Evolutionary conservation across 2,113 vertebrate species (phyloP).

Genomic region (Ammodytes dubius): DNA sequence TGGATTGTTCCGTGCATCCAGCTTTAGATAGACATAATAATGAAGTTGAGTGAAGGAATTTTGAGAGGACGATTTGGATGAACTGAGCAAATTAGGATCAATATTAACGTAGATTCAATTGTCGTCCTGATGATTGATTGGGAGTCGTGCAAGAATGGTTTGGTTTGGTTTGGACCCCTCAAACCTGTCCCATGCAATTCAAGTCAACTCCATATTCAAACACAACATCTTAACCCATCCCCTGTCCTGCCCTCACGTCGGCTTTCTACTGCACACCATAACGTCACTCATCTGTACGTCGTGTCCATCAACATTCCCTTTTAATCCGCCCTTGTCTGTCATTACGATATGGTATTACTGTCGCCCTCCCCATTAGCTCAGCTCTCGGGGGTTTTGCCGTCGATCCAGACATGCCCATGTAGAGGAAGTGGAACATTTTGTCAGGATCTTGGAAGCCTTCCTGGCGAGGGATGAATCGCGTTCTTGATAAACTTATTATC

Average conservation of each 20-base stretch:
- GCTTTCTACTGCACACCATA: slow-evolving; percentile 20
- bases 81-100: slow-evolving; percentile 3
- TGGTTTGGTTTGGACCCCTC: not conserved
- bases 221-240: slow-evolving; percentile 22
- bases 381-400: slow-evolving; percentile 42
- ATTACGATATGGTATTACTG: slow-evolving; percentile 71
- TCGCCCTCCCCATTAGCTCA: slow-evolving; percentile 47
- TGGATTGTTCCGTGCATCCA: slow-evolving; percentile 33
- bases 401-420: slow-evolving; percentile 61
- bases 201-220: slow-evolving; percentile 38
- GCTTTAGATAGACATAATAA: slow-evolving; percentile 41
- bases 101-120: slow-evolving; percentile 21
- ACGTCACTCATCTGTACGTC: slow-evolving; percentile 60
- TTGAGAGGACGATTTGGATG: slow-evolving; percentile 12
- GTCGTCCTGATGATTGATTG: slow-evolving; percentile 25
- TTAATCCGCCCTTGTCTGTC: slow-evolving; percentile 73
- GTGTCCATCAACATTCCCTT: slow-evolving; percentile 71
- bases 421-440: slow-evolving; percentile 58
- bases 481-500: slow-evolving; percentile 51
- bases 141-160: not conserved
- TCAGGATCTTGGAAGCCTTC: slow-evolving; percentile 38
- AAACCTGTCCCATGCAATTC: not conserved
- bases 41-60: slow-evolving; percentile 50
- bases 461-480: slow-evolving; percentile 13
- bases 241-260: not conserved